A percentile compares a stretch with the other conserved stretches of the same genome.
phyloP scores from a whole-genome alignment of 2,888 invertebrate genomes.

The Diloba caeruleocephala region DNA sequence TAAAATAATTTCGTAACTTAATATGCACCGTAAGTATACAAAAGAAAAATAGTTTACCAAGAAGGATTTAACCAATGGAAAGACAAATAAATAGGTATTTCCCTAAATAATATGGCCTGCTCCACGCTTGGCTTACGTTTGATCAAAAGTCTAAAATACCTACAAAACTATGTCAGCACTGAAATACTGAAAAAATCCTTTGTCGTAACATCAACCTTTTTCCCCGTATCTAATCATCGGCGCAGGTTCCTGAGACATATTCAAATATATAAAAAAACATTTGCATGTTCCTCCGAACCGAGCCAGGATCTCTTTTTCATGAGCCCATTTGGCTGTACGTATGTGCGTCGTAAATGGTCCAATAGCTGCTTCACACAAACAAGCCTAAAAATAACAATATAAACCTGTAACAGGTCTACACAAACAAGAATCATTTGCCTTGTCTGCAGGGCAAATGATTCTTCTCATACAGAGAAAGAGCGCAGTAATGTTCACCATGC shows the following conservation, averaged over 20 bases:
- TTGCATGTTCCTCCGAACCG: slow-evolving; percentile 71
- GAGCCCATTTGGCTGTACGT: slow-evolving; percentile 75
- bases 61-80: no score
- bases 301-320: slow-evolving; percentile 74
- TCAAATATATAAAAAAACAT: slow-evolving; percentile 68
- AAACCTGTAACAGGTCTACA: no score
- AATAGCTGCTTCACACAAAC: slow-evolving; percentile 71
- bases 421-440: no score
- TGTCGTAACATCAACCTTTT: slow-evolving; percentile 27
- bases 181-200: slow-evolving; percentile 5
- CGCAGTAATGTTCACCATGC: no score
- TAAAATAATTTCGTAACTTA: no score
- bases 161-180: slow-evolving; percentile 8
- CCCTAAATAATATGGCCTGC: no score
- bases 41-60: no score
- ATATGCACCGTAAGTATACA: no score
- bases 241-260: slow-evolving; percentile 53
- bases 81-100: no score
- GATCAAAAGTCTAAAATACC: background rate
- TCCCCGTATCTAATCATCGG: slow-evolving; percentile 57
- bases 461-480: no score
- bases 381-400: slow-evolving; percentile 59
- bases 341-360: slow-evolving; percentile 68
- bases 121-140: no score
- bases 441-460: no score